phyloP scores from a whole-genome alignment of 2,888 invertebrate species.

The Rhabditoides inermis region DNA sequence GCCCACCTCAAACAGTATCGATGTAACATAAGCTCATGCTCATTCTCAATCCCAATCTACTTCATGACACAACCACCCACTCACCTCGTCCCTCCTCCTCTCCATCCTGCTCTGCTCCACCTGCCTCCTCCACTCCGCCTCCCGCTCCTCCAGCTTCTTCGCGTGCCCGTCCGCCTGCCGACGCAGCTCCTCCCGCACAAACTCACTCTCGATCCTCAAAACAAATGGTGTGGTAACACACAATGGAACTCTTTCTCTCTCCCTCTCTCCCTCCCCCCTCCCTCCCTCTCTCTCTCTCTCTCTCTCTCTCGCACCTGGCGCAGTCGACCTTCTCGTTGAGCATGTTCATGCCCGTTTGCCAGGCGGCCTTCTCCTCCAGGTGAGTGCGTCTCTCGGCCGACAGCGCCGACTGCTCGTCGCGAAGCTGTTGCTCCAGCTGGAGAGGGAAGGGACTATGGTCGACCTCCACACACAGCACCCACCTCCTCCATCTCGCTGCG shows the following conservation, averaged over 20 bases:
- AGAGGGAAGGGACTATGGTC: no score
- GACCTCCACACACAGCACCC: neutral
- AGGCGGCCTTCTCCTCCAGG: slow-evolving; percentile 5
- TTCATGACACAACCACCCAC: no score
- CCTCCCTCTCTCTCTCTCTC: neutral
- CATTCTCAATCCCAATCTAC: no score
- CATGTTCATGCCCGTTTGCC: slow-evolving; percentile 18
- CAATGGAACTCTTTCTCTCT: neutral
- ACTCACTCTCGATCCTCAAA: slow-evolving; percentile 26
- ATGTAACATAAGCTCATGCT: no score
- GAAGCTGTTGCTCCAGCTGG: no score
- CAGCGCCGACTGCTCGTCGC: slow-evolving; percentile 13
- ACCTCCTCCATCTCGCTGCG: slow-evolving; percentile 56
- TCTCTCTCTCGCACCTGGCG: slow-evolving; percentile 8
- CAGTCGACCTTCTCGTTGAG: slow-evolving; percentile 33
- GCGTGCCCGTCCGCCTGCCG: slow-evolving; percentile 16
- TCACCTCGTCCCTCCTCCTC: slow-evolving; percentile 13
- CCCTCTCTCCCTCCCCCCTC: neutral
- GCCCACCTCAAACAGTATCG: no score
- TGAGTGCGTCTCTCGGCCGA: slow-evolving; percentile 19
- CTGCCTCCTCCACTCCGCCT: slow-evolving; percentile 30
- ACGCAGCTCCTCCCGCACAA: slow-evolving; percentile 29
- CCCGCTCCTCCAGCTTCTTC: slow-evolving; percentile 21
- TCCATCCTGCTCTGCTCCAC: slow-evolving; percentile 52
- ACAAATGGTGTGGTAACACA: neutral